Evolutionary conservation across 2,888 invertebrate genomes (phyloP).

Genomic region (Stegana nigrithorax): DNA sequence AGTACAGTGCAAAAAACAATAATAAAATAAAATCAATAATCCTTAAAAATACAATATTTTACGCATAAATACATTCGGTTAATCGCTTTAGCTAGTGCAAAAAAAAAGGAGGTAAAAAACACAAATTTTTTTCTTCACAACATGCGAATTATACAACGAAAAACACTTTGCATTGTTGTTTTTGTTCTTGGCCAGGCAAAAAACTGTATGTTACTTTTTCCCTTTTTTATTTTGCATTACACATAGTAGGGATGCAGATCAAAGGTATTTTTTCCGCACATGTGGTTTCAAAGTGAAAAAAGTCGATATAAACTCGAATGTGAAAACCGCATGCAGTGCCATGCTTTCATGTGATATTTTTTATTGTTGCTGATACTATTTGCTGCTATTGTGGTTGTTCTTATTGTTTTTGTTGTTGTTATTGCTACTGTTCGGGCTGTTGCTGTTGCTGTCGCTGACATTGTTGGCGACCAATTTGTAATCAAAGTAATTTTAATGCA

Average conservation of each 20-base stretch:
- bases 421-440: constrained; percentile 19
- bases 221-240: neutral
- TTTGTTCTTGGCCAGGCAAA: neutral
- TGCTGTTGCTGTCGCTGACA: constrained; percentile 20
- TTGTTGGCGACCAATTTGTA: constrained; percentile 53
- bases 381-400: neutral
- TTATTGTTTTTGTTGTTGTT: constrained; percentile 1
- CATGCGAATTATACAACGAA: constrained; percentile 17
- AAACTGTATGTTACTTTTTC: no score
- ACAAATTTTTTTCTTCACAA: neutral
- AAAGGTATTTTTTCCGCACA: neutral
- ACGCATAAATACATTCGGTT: constrained; percentile 42
- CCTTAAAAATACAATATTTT: constrained; percentile 58
- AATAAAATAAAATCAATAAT: constrained; percentile 53
- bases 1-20: neutral
- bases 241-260: constrained; percentile 5
- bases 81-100: neutral
- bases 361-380: constrained; percentile 1
- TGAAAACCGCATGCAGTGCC: constrained; percentile 4
- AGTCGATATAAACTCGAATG: neutral
- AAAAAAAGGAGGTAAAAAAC: constrained; percentile 4
- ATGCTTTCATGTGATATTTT: neutral
- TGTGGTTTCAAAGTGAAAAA: neutral
- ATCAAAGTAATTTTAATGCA: constrained; percentile 63
- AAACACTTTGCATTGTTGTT: no score